Conservation (phyloP, 2,113 vertebrate species). For the Rhipidura dahli region DNA sequence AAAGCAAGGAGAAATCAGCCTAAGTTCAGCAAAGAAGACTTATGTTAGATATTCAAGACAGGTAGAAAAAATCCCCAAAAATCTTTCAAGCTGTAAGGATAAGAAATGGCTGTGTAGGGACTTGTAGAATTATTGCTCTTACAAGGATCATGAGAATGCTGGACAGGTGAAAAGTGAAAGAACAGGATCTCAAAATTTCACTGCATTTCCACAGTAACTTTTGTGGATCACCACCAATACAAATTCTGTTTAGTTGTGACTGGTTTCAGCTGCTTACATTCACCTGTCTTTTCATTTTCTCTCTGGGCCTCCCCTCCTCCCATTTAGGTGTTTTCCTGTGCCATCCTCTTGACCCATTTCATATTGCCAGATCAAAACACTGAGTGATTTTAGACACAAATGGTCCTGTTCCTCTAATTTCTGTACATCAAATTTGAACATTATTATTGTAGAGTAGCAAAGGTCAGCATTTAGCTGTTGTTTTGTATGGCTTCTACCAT, state of each 20-base stretch:
- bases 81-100: background rate
- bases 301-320: background rate
- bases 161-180: background rate
- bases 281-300: background rate
- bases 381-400: background rate
- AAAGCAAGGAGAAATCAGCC: background rate
- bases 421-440: background rate
- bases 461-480: background rate
- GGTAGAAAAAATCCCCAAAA: accelerated
- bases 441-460: background rate
- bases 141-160: background rate
- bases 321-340: background rate
- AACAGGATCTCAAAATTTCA: background rate
- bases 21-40: background rate
- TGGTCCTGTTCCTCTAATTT: background rate
- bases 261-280: background rate
- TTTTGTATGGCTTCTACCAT: background rate
- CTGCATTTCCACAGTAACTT: background rate
- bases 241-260: background rate
- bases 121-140: background rate
- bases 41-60: background rate
- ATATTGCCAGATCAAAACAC: background rate
- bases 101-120: background rate
- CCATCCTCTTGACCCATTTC: background rate
- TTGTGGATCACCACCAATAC: background rate